Evolutionary conservation across 2,888 invertebrate species (phyloP).

Genomic region (Orthonevra nobilis): DNA sequence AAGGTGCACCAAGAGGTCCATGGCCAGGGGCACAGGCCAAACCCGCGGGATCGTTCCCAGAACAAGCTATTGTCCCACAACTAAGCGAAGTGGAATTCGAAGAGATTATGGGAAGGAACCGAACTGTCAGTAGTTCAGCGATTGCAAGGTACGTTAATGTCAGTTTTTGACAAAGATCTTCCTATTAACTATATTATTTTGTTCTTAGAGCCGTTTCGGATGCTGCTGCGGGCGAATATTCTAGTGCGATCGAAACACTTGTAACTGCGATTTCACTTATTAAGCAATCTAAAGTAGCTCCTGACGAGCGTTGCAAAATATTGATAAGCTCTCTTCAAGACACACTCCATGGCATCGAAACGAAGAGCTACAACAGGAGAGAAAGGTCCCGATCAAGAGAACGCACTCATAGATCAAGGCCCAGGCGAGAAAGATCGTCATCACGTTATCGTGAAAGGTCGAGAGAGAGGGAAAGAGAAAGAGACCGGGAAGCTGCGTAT

Average conservation of each 20-base stretch:
- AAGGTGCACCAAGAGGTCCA: slow-evolving; percentile 86
- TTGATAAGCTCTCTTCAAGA: slow-evolving; percentile 97
- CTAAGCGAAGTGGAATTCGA: slow-evolving; percentile 97
- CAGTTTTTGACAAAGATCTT: not conserved
- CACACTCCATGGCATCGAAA: slow-evolving; percentile 97
- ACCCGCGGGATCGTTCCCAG: slow-evolving; percentile 78
- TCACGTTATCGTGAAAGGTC: slow-evolving; percentile 87
- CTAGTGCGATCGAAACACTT: slow-evolving; percentile 98
- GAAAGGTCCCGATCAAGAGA: slow-evolving; percentile 82
- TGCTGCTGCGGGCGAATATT: slow-evolving; percentile 98
- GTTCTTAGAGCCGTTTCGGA: slow-evolving; percentile 93
- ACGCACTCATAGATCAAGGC: slow-evolving; percentile 80
- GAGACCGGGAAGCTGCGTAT: slow-evolving; percentile 82
- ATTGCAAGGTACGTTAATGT: slow-evolving; percentile 84
- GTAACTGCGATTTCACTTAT: slow-evolving; percentile 99
- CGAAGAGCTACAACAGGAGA: slow-evolving; percentile 94
- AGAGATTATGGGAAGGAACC: slow-evolving; percentile 97
- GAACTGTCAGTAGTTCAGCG: slow-evolving; percentile 98
- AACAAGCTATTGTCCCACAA: slow-evolving; percentile 82
- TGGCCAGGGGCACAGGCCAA: slow-evolving; percentile 82
- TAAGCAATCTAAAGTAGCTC: slow-evolving; percentile 93
- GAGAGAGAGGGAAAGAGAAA: slow-evolving; percentile 85
- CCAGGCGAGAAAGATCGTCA: slow-evolving; percentile 80
- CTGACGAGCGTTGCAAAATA: slow-evolving; percentile 98
- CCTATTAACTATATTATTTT: not conserved